Conservation (phyloP, 2,113 vertebrate species). For the Lepus timidus region DNA sequence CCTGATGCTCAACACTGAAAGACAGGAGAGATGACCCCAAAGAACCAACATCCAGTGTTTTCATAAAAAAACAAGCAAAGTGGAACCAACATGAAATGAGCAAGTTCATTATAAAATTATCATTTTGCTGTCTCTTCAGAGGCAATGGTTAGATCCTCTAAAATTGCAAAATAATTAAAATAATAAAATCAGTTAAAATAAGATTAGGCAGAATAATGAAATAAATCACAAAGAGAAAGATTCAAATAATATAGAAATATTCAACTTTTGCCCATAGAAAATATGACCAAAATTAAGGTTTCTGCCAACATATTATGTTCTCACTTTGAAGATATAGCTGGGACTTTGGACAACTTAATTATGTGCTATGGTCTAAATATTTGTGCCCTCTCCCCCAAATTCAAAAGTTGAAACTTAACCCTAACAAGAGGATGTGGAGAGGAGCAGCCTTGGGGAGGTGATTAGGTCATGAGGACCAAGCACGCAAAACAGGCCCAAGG, state of each 20-base stretch:
- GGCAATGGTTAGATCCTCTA: neutral
- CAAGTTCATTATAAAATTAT: constrained; percentile 23
- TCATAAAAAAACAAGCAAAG: neutral
- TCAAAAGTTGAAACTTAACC: neutral
- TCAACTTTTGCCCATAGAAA: neutral
- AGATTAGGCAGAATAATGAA: neutral
- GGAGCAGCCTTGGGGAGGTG: neutral
- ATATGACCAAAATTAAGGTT: neutral
- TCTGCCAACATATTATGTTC: neutral
- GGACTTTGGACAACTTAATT: neutral
- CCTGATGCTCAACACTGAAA: neutral
- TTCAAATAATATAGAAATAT: constrained; percentile 17
- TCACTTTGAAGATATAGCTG: neutral
- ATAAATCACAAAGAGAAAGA: constrained; percentile 18
- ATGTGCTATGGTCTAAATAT: neutral
- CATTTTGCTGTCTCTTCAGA: neutral
- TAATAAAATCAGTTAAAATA: neutral
- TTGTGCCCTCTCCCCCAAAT: neutral
- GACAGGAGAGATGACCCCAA: too few species aligned
- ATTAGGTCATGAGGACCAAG: neutral
- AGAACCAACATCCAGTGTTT: neutral
- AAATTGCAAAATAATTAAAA: neutral
- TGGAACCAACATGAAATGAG: neutral
- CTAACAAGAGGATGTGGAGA: neutral
- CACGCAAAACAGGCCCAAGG: neutral